Base-by-base conservation (phyloP, 1,140 invertebrate species). In the Drosophila elegans region DNA sequence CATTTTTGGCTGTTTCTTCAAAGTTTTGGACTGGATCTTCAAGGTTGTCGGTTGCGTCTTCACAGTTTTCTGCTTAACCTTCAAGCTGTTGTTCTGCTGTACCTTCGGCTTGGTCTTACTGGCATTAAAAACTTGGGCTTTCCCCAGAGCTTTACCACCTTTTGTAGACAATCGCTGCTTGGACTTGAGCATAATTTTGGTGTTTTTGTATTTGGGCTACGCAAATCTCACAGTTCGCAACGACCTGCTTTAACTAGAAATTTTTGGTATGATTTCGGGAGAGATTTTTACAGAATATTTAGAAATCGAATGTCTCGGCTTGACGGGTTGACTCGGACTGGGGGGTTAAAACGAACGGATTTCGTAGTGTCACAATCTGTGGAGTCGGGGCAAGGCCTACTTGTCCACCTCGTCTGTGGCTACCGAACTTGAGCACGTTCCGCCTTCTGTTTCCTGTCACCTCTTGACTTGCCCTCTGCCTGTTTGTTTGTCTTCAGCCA, bases 401-500 rank as follows among this genome's bases (percentile, higher is more conserved):
- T 67, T 64, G 45, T n/a, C 44, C 39, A 29, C 7, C 32, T 3
- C n/a, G 32, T 29, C 11, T 44, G 11, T 34, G 12, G 25, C 38
- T 16, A 60, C 59, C 38, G 60, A 53, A 66, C 64, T 68, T 68
- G 64, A 68, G 64, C 64, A 68, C 64, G 64, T 68, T 52, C 46
- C 63, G 60, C 59, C 29, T 49, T 21, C 46, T 61, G 46, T 68
- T 61, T 73, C 67, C 68, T 73, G 67, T 71, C 69, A 72, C 68
- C 67, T 73, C 48, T 73, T 74, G 72, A 49, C 56, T 74, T 51
- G 66, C 27, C 51, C 41, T 25, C 34, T 21, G 57, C 48, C 51
- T 74, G 59, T 63, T 74, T 74, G 71, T 75, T 74, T 74, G 59
- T 55, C 52, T 63, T 39, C 12, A 57, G 45, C 44, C 13, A 46